Evolutionary conservation across 2,797 vertebrate genomes (phyloP).

Genomic region (Microhierax caerulescens): DNA sequence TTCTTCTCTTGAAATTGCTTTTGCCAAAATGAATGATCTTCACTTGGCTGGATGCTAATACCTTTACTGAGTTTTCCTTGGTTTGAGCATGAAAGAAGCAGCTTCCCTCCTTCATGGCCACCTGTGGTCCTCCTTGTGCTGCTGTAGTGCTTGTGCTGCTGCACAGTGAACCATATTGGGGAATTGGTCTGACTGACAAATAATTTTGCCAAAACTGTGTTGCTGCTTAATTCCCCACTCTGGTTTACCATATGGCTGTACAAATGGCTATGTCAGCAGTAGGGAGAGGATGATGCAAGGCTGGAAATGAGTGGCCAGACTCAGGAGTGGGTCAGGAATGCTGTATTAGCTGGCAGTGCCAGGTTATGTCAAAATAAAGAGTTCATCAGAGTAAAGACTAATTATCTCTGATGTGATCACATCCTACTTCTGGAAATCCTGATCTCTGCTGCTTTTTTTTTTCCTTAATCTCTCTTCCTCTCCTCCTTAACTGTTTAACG

Average conservation of each 20-base stretch:
- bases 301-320: background rate
- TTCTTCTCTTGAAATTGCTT: background rate
- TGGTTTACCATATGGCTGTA: constrained; percentile 56
- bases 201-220: constrained; percentile 4
- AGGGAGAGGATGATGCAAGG: constrained; percentile 48
- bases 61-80: background rate
- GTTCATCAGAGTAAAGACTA: background rate
- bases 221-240: constrained; percentile 19
- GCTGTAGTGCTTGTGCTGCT: background rate
- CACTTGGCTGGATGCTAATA: background rate
- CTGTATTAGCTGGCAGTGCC: background rate
- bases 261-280: constrained; percentile 55
- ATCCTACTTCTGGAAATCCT: background rate
- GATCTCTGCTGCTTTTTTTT: background rate
- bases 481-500: background rate
- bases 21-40: background rate
- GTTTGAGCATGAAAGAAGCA: background rate
- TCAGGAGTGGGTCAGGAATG: background rate
- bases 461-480: background rate
- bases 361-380: constrained; percentile 3
- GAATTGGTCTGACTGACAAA: background rate
- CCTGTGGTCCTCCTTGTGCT: background rate
- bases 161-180: background rate
- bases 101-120: background rate
- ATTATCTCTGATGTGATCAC: background rate